Evolutionary conservation across 2,113 vertebrate genomes (phyloP).

Genomic region (Noctilio leporinus): DNA sequence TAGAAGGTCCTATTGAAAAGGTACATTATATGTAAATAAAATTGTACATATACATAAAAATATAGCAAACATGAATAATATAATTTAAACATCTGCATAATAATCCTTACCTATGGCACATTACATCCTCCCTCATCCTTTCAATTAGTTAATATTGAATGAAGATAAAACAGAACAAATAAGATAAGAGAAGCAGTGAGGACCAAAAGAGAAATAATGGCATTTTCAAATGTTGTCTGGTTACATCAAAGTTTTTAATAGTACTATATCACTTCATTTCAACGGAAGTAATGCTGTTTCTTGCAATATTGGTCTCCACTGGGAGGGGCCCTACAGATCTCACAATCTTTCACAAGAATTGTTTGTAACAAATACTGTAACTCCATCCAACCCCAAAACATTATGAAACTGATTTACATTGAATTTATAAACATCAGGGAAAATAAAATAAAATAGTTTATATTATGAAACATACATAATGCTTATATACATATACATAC

Average conservation of each 20-base stretch:
- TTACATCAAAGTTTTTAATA: not conserved
- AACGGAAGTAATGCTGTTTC: not conserved
- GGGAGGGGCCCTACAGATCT: not conserved
- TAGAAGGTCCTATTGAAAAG: constrained; percentile 78
- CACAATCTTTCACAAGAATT: not conserved
- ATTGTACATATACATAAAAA: not conserved
- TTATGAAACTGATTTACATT: not conserved
- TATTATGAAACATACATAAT: not conserved
- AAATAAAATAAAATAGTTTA: not conserved
- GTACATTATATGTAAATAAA: not conserved
- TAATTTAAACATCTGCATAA: not conserved
- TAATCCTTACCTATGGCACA: not conserved
- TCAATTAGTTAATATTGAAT: not conserved
- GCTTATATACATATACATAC: not conserved
- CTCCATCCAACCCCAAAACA: not conserved
- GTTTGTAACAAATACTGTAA: not conserved
- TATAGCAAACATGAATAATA: not conserved
- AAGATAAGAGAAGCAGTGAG: not conserved
- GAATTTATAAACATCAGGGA: not conserved
- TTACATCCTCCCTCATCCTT: not conserved
- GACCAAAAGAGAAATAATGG: not conserved
- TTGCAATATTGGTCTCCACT: not conserved
- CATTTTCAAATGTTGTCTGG: not conserved
- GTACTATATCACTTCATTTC: not conserved
- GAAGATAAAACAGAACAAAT: not conserved